These are phyloP conservation scores for Eretmodus cyanostictus DNA, from an alignment of 2,113 vertebrate genomes.

Conservation along the genomic window DNA sequence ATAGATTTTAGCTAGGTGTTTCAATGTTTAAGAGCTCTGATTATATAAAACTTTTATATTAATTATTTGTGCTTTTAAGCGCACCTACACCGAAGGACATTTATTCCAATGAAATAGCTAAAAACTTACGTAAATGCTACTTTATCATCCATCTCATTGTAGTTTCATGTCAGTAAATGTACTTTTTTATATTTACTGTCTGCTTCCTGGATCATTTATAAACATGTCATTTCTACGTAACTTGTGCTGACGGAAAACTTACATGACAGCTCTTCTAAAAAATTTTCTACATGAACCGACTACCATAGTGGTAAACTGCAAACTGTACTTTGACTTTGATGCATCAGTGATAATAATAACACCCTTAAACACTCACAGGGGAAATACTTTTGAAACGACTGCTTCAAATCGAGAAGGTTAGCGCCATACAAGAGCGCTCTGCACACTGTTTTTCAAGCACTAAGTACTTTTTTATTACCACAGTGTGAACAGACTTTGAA, in stretches of 20 bases:
- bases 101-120: not conserved
- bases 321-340: not conserved
- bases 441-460: not conserved
- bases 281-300: fast-evolving
- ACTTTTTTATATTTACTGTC: not conserved
- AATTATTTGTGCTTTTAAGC: not conserved
- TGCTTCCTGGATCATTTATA: not conserved
- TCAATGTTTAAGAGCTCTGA: not conserved
- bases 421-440: fast-evolving
- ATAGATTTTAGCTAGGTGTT: not conserved
- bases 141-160: not conserved
- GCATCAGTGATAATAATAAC: not conserved
- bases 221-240: not conserved
- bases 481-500: not conserved
- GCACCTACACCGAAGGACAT: not conserved
- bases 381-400: not conserved
- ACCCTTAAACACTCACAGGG: not conserved
- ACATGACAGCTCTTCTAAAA: not conserved
- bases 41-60: not conserved
- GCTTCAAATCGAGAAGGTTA: not conserved
- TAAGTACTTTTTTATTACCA: not conserved
- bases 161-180: not conserved
- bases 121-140: not conserved
- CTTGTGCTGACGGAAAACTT: not conserved
- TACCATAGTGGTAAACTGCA: not conserved